Evolutionary conservation across 2,797 vertebrate species (phyloP).

Genomic region (Falco peregrinus): DNA sequence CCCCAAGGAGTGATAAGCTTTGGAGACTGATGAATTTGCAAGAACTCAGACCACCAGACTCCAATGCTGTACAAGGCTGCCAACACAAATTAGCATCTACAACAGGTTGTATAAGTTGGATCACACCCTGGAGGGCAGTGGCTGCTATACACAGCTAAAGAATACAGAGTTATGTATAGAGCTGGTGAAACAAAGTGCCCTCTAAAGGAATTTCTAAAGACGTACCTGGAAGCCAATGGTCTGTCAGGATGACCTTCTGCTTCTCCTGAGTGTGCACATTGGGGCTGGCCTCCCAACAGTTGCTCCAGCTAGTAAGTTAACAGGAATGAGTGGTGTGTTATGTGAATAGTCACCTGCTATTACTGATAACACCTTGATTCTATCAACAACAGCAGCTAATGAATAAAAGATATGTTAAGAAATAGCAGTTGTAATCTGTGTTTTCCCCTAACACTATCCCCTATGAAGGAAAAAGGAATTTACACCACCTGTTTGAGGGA

Average conservation of each 20-base stretch:
- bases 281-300: background rate
- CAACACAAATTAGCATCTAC: background rate
- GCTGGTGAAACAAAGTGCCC: background rate
- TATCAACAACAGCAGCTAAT: background rate
- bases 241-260: background rate
- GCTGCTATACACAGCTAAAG: background rate
- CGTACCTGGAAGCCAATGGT: background rate
- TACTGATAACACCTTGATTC: background rate
- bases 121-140: background rate
- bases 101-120: constrained; percentile 12
- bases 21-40: background rate
- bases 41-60: background rate
- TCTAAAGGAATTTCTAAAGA: background rate
- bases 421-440: background rate
- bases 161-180: background rate
- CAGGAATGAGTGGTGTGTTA: background rate
- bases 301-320: background rate
- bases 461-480: background rate
- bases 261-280: background rate
- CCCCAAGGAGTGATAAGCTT: background rate
- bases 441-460: background rate
- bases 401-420: background rate
- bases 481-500: background rate
- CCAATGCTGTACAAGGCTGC: background rate
- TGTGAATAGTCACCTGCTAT: background rate